Base-by-base conservation (phyloP, 1,140 invertebrate genomes). In the Drosophila carrolli region DNA sequence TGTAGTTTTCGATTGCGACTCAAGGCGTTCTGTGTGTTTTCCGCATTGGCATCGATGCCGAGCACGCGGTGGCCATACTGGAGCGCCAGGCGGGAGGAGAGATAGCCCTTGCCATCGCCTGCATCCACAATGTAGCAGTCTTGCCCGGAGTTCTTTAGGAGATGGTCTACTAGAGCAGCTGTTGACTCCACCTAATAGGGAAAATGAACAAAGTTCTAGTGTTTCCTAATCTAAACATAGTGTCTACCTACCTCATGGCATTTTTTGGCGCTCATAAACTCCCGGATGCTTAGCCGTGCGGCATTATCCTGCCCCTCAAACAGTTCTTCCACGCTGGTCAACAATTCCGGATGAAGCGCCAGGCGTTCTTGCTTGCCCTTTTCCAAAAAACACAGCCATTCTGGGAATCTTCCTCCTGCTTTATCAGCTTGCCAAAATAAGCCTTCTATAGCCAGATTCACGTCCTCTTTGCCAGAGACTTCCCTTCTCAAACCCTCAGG, bases 101-200 rank as follows among this genome's bases (percentile, higher is more conserved):
- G 92, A 93, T 98, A 97, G 0, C 97, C 97, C 92, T 97, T 96
- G 0, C 97, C 97, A 92, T 97, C 97, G 0, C 97, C 97, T 37
- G 97, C 94, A 92, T 98, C 97, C 44, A 98, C 94, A 68, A 97
- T 93, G 14, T 47, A 85, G 10, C 85, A 94, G 55, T 38, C 9
- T 29, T 40, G 16, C 2, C 58, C 13, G 62, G 50, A 5, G n/a
- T 55, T 78, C 19, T 62, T 65, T 0, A 84, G 75, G 0, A 90
- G 65, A 48, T 80, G 66, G 43, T 91, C 92, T 7, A 96, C 93
- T 10, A 95, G 81, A 4, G 92, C 90, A 0, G 94, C 94, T 75
- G 94, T 93, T 11, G 82, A 91, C 78, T 94, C 93, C 0, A 94
- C 94, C 94, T 94, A 14, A 1, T 38, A 5, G 5, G 0, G 2